A percentile compares a stretch with the other conserved stretches of the same genome.
phyloP scores from a whole-genome alignment of 2,888 invertebrate species.

The Orthosia gothica region DNA sequence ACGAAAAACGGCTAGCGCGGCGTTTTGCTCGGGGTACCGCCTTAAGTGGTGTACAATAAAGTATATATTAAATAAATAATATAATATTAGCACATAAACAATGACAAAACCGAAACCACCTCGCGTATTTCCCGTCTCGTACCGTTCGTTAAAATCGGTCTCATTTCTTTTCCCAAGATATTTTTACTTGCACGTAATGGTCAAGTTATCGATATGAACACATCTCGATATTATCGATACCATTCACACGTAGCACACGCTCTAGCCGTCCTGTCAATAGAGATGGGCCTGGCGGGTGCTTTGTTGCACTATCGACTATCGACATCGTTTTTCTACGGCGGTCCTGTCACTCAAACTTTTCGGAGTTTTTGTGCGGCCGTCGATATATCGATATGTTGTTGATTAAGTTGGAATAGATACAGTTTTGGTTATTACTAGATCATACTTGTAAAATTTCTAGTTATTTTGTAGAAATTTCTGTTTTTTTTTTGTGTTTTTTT shows the following conservation, averaged over 20 bases:
- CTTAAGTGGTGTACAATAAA: no score
- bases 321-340: conserved; percentile 89
- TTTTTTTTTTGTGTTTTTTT: no score
- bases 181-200: conserved; percentile 86
- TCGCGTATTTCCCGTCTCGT: conserved; percentile 47
- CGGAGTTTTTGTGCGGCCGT: conserved; percentile 84
- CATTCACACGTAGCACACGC: conserved; percentile 91
- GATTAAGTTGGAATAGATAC: conserved; percentile 58
- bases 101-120: conserved; percentile 23
- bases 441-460: not conserved
- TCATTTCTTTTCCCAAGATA: conserved; percentile 81
- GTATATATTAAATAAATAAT: no score
- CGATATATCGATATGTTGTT: conserved; percentile 83
- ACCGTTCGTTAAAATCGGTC: conserved; percentile 77
- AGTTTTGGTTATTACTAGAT: not conserved
- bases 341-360: conserved; percentile 90
- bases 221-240: conserved; percentile 89
- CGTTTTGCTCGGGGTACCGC: no score
- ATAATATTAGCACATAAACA: not conserved
- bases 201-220: conserved; percentile 84
- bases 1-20: no score
- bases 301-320: conserved; percentile 88
- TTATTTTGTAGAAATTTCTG: no score
- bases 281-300: conserved; percentile 87
- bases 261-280: conserved; percentile 86